A percentile compares a stretch with the other conserved stretches of the same genome.
Evolutionary conservation across 2,888 invertebrate genomes (phyloP).

Genomic region (Hypercompe scribonia): DNA sequence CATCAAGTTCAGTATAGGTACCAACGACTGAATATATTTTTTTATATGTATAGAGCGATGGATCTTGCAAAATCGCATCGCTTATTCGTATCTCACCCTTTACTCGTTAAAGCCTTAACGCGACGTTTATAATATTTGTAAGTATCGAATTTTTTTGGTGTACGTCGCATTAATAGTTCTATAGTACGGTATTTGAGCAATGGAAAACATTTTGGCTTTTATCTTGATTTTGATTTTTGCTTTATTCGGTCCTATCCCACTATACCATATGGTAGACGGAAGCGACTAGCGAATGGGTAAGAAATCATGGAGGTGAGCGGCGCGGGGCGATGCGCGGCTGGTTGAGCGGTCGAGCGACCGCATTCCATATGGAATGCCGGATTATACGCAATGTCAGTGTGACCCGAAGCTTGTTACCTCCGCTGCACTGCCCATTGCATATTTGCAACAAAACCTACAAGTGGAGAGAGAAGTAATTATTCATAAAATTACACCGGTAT

Average conservation of each 20-base stretch:
- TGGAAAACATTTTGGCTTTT: constrained; percentile 3
- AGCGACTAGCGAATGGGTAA: constrained; percentile 77
- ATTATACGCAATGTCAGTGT: constrained; percentile 85
- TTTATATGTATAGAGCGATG: constrained; percentile 35
- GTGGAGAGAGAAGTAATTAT: constrained; percentile 24
- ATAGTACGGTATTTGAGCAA: constrained; percentile 15
- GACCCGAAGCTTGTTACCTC: constrained; percentile 68
- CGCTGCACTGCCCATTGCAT: constrained; percentile 58
- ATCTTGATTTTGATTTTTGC: constrained; percentile 63
- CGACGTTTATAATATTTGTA: constrained; percentile 38
- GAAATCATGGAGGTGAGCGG: constrained; percentile 81
- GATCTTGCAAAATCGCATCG: constrained; percentile 45
- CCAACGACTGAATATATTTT: constrained; percentile 51
- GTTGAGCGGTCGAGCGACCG: constrained; percentile 80
- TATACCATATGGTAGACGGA: constrained; percentile 81
- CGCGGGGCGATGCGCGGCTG: constrained; percentile 72
- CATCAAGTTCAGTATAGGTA: constrained; percentile 62
- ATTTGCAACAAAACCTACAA: constrained; percentile 63
- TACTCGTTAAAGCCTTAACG: constrained; percentile 18
- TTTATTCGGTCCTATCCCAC: constrained; percentile 77
- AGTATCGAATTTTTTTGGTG: constrained; percentile 30
- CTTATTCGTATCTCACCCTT: constrained; percentile 6
- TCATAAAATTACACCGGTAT: constrained; percentile 23
- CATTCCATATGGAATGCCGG: constrained; percentile 85
- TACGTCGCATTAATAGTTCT: constrained; percentile 20